Base-by-base conservation (phyloP, 2,888 invertebrate genomes). In the Oligia fasciuncula region DNA sequence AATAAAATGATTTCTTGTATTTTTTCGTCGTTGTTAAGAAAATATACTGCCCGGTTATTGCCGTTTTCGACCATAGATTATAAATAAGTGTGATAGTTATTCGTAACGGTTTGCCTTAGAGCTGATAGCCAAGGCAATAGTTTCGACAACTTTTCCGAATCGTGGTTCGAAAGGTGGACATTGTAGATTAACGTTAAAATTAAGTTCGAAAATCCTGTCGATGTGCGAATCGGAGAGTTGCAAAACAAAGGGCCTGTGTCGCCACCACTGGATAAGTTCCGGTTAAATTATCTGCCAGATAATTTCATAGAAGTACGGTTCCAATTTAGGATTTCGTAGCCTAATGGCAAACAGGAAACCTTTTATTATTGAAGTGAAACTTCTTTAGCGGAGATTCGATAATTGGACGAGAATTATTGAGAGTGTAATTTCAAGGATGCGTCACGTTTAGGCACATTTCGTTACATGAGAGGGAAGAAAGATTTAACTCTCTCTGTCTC, bases 1-100 rank as follows among this genome's bases (percentile, higher is more conserved):
- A 77, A 76, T 72, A 29, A 74, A 84, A 73, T 76, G 2, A 71
- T 84, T 82, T 80, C 66, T 84, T 13, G 76, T 81, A 82, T 74
- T 79, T 74, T 80, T 81, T 81, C 65, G 75, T 86, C 77, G 83
- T 89, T 89, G n/a, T 87, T 87, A 91, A 89, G 88, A 77, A 86
- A 88, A 85, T 88, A 88, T 90, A 92, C 92, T 92, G 91, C 91
- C 91, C 89, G 85, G 85, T 90, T 91, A 86, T 88, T 86, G 88
- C 88, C 87, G 86, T 89, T 86, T 87, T 80, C 69, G 87, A 88
- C 78, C 86, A 84, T 89, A 87, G 83, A 84, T 81, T 86, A 81
- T 87, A 79, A 80, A 78, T 84, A 87, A 84, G 84, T 85, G 80
- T 85, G 85, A 85, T 88, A 85, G 80, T 81, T 82, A 85, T 73